These are phyloP conservation scores for Mustelus asterias DNA, from an alignment of 2,113 vertebrate species.

Conservation along the genomic window DNA sequence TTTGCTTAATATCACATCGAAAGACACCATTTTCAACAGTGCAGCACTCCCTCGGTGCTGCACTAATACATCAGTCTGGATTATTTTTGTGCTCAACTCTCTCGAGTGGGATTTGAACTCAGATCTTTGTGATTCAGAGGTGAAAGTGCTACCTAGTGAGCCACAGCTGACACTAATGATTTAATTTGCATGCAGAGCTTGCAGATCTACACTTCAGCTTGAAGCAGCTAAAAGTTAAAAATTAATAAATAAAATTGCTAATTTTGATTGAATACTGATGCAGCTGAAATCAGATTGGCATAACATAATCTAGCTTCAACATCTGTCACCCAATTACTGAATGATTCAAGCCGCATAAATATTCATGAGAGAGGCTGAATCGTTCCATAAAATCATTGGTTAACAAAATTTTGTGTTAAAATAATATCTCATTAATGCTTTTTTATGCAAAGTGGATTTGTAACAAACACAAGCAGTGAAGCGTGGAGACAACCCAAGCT, in stretches of 20 bases:
- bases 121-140: neutral
- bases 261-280: neutral
- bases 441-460: neutral
- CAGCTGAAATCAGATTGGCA: neutral
- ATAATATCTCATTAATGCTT: neutral
- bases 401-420: neutral
- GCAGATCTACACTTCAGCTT: neutral
- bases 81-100: neutral
- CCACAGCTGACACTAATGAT: neutral
- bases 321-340: constrained; percentile 18
- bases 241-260: neutral
- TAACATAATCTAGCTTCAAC: neutral
- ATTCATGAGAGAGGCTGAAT: neutral
- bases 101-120: neutral
- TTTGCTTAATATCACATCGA: neutral
- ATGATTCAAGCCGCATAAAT: neutral
- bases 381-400: neutral
- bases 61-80: neutral
- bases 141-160: neutral
- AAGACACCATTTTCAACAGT: neutral
- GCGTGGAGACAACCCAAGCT: neutral
- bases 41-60: neutral
- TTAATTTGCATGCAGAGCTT: neutral
- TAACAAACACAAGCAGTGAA: neutral
- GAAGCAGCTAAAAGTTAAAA: neutral